A percentile compares a stretch with the other conserved stretches of the same genome.
Evolutionary conservation across 2,797 vertebrate species (phyloP).

Genomic region (Betta splendens): DNA sequence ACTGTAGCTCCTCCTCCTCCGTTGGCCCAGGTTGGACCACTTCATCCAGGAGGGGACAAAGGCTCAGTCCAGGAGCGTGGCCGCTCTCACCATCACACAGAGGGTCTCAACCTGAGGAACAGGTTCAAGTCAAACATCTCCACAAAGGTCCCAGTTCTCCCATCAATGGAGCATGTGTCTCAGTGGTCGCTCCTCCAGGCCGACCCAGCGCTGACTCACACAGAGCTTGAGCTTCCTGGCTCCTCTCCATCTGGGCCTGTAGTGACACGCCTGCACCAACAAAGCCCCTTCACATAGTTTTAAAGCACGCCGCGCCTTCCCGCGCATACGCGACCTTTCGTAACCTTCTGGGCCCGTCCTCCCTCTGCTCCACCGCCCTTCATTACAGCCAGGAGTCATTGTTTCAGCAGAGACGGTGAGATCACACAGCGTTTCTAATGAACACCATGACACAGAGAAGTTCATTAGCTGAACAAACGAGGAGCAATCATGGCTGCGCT

Average conservation of each 20-base stretch:
- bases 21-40: constrained; percentile 63
- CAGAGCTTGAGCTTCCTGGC: neutral
- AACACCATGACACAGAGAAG: too few species aligned
- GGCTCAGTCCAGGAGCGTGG: constrained; percentile 59
- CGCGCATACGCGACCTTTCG: neutral
- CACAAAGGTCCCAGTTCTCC: neutral
- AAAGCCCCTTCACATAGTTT: neutral
- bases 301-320: neutral
- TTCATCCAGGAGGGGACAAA: constrained; percentile 14
- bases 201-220: neutral
- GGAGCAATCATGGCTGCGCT: too few species aligned
- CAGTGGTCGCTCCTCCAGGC: too few species aligned
- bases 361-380: too few species aligned
- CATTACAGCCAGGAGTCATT: too few species aligned
- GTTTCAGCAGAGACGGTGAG: too few species aligned
- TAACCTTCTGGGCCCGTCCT: too few species aligned
- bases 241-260: neutral
- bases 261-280: neutral
- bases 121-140: neutral
- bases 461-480: too few species aligned
- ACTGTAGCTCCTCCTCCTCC: too few species aligned
- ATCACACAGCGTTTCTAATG: too few species aligned
- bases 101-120: constrained; percentile 17
- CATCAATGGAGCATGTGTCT: constrained; percentile 17
- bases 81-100: constrained; percentile 17